Evolutionary conservation across 2,888 invertebrate genomes (phyloP), one percentile per base, ranked within the genome.

Genomic region (Diogma glabrata): DNA sequence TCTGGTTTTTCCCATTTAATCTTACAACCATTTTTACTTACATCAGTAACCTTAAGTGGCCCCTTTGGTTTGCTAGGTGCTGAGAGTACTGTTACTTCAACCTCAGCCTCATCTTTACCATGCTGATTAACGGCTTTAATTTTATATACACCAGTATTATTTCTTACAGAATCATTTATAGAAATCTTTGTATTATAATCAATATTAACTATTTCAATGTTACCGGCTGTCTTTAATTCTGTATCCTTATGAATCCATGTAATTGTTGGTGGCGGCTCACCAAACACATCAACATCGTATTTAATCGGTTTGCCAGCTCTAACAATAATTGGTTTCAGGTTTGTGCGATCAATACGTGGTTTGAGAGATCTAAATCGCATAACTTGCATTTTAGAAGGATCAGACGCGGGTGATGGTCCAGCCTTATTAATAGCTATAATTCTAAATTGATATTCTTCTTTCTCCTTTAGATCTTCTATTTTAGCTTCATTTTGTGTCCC

Each of bases 331-430:
- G 88, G 83, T 68, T 95, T 92, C 57, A 96, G 74, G 69, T 94
- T 93, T 3, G 93, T 91, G 59, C 95, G 82, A 71, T 96, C 94
- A 67, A 99, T 99, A 65, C 91, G 85, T 36, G 99, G 99, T 72
- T 96, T 95, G 67, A 96, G 93, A 93, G 64, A 36, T 72, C 87
- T 87, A 66, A 89, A 86, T 64, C 90, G 90, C 62, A 90, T 87
- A 48, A 86, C 81, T 63, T 92, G 91, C 75, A 85, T 83, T 67
- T 86, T 84, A 49, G 92, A 90, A 1, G 94, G 84, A 59, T 93
- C 94, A 1, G 92, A 93, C 3, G 94, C 85, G 16, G 85, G 84
- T 1, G 91, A 90, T 8, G 79, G 85, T 50, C 94, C 94, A 47
- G 93, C 95, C 72, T 93, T 93, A 72, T 94, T 94, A 17, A 93